Base-by-base conservation (phyloP, 2,113 vertebrate genomes). In the Terrapene triunguis region DNA sequence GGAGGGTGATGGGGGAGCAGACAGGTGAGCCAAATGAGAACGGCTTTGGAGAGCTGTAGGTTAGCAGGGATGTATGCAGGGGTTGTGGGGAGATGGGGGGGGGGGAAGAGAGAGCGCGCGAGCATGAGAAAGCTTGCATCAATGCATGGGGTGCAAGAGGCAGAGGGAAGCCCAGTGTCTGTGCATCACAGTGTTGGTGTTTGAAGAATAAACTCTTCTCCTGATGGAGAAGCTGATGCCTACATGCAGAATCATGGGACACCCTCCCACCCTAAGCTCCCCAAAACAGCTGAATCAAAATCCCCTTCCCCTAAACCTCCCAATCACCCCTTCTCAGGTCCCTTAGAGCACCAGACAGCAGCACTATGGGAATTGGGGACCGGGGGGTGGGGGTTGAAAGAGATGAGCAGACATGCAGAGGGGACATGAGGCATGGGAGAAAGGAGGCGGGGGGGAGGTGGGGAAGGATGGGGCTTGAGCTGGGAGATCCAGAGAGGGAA, bases 21-120 rank as follows among this genome's bases (percentile, higher is more conserved):
- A 65, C 62, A n/a, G 8, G 8, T n/a, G 12, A 35, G 29, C 62
- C 62, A 32, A 12, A 32, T 35, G 62, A n/a, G 32, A 65, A 29
- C 5, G 32, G 12, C 62, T n/a, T 32, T 65, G 32, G 62, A 65
- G 16, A 65, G 16, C 29, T n/a, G 32, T 65, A 14, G 14, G 16
- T 65, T 65, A 16, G 32, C 62, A 65, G 62, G 29, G 62, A 35
- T n/a, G 32, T 65, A 35, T n/a, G 12, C 3, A 65, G 6, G 7
- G 62, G 13, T 65, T 32, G 32, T n/a, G 62, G 62, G 62, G 14
- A 32, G 10, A 13, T 27, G 9, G 27, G 10, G 25, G 13, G 14
- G 13, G 3, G 0, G 11, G 29, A 14, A 35, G 11, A 35, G 32
- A n/a, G 62, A 32, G 12, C 1, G 12, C 12, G 11, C 10, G 1